Evolutionary conservation across 2,888 invertebrate species (phyloP).

Genomic region (Myathropa florea): DNA sequence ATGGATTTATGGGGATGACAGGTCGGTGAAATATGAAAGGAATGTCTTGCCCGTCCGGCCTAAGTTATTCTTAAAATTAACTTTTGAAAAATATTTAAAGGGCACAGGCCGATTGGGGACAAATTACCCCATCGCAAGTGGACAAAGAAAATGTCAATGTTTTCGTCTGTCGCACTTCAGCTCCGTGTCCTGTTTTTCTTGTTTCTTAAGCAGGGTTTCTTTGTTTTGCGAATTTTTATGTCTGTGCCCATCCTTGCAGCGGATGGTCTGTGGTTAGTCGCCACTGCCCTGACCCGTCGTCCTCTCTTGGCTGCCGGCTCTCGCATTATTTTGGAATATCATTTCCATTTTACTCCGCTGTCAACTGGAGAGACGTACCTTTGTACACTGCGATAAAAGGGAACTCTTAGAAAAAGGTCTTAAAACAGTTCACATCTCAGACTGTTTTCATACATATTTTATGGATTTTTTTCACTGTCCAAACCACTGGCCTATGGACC

Average conservation of each 20-base stretch:
- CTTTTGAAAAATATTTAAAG: slow-evolving; percentile 37
- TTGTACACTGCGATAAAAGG: too few relatives aligned
- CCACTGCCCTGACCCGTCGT: too few relatives aligned
- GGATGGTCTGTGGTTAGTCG: neutral
- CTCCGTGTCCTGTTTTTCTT: neutral
- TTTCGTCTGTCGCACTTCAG: neutral
- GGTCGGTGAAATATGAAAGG: slow-evolving; percentile 28
- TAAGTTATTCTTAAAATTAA: slow-evolving; percentile 37
- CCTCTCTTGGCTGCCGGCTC: neutral
- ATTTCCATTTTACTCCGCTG: neutral
- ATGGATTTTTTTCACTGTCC: too few relatives aligned
- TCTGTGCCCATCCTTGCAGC: neutral
- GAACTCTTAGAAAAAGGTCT: slow-evolving; percentile 5
- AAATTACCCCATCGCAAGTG: neutral
- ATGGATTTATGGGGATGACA: slow-evolving; percentile 64
- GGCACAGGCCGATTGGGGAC: slow-evolving; percentile 27
- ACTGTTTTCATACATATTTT: slow-evolving; percentile 5
- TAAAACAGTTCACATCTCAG: neutral
- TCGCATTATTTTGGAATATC: slow-evolving; percentile 12
- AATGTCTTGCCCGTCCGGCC: slow-evolving; percentile 23
- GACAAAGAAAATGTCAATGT: neutral
- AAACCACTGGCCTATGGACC: too few relatives aligned
- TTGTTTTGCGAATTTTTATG: neutral
- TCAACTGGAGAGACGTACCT: neutral
- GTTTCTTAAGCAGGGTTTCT: neutral